A percentile compares a stretch with the other conserved stretches of the same genome.
phyloP scores from a whole-genome alignment of 2,113 vertebrate species.

The Laticauda colubrina region DNA sequence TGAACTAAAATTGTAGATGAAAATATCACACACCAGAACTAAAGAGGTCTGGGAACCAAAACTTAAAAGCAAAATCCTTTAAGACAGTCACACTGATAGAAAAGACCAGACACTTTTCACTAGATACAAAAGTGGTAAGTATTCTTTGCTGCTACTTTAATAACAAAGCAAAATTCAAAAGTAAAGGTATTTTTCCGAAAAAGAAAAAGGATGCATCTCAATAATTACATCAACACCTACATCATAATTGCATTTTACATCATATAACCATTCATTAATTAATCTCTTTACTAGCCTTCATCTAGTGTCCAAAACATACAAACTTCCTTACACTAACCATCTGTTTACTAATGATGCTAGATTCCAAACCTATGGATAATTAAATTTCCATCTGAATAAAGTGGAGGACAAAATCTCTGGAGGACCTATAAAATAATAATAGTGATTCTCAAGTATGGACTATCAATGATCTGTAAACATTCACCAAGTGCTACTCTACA shows the following conservation, averaged over 20 bases:
- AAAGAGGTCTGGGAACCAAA: background rate
- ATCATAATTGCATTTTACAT: background rate
- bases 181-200: background rate
- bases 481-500: background rate
- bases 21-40: background rate
- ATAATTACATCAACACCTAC: background rate
- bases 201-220: background rate
- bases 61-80: background rate
- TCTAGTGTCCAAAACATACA: fast-evolving
- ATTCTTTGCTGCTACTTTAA: background rate
- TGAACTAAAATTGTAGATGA: background rate
- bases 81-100: background rate
- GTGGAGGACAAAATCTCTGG: background rate
- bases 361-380: background rate
- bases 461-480: background rate
- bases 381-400: background rate
- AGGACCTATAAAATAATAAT: background rate
- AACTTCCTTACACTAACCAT: background rate
- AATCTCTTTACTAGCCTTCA: background rate
- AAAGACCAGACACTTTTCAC: background rate
- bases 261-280: background rate
- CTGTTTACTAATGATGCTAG: background rate
- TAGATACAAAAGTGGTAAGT: background rate
- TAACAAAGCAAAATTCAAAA: background rate
- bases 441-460: background rate